Conservation (phyloP, 1,140 invertebrate species). For the Arion vulgaris region DNA sequence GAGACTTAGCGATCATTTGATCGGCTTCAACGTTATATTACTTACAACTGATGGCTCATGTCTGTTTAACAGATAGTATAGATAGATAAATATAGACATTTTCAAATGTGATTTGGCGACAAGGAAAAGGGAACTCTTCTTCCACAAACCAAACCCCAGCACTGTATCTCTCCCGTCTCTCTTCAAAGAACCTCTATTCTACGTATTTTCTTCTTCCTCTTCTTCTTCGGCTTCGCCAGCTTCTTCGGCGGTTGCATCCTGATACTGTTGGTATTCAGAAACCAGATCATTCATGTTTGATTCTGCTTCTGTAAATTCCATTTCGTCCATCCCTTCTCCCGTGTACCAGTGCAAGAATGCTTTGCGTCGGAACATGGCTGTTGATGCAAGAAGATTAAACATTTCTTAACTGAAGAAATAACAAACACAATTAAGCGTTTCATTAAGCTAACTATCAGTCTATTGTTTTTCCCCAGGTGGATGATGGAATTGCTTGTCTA, state of each 20-base stretch:
- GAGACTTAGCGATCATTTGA: too few species aligned
- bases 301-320: conserved; percentile 24
- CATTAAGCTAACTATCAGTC: too few species aligned
- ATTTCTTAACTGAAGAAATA: too few species aligned
- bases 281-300: conserved; percentile 31
- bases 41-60: neutral
- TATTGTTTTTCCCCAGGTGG: too few species aligned
- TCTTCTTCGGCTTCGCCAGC: conserved; percentile 64
- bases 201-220: conserved; percentile 80
- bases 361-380: conserved; percentile 82
- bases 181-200: neutral
- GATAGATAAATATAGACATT: neutral
- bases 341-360: conserved; percentile 77
- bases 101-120: neutral
- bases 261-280: conserved; percentile 61
- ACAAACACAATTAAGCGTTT: too few species aligned
- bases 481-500: too few species aligned
- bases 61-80: neutral
- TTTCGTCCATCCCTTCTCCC: conserved; percentile 28
- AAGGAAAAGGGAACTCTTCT: neutral
- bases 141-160: neutral
- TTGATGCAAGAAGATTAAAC: conserved; percentile 58
- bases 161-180: neutral
- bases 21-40: too few species aligned
- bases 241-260: conserved; percentile 70